A percentile compares a stretch with the other conserved stretches of the same genome.
Conservation (phyloP, 2,888 invertebrate genomes). For the Seladonia tumulorum region DNA sequence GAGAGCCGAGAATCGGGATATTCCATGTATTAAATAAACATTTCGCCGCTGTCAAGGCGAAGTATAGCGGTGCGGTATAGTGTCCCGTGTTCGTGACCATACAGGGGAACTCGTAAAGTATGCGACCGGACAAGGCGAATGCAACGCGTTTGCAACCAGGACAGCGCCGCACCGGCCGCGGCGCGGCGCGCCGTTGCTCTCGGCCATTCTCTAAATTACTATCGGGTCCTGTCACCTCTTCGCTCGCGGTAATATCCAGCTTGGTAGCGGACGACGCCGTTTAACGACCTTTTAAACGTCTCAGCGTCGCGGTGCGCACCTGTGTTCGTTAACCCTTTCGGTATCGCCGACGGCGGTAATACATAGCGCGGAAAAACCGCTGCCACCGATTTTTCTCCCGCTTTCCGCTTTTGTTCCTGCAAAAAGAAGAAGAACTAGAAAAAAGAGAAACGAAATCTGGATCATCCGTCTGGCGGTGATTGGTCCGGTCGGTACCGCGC, state of each 20-base stretch:
- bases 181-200: neutral
- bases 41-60: constrained; percentile 61
- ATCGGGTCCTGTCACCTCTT: constrained; percentile 53
- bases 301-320: neutral
- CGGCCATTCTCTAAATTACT: constrained; percentile 58
- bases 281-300: neutral
- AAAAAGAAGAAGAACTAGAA: neutral
- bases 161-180: constrained; percentile 21
- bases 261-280: constrained; percentile 13
- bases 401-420: neutral
- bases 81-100: constrained; percentile 72
- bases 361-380: too few relatives aligned
- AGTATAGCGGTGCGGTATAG: constrained; percentile 42
- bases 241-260: constrained; percentile 35
- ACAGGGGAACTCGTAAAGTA: constrained; percentile 73
- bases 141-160: constrained; percentile 46
- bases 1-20: constrained; percentile 46
- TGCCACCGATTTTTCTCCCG: neutral
- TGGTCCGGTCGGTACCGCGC: neutral
- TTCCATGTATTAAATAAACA: constrained; percentile 72
- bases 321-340: neutral
- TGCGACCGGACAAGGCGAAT: constrained; percentile 65
- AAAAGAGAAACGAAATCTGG: neutral
- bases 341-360: too few relatives aligned
- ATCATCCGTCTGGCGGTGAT: neutral